Conservation (phyloP, 2,797 vertebrate genomes). For the Sitta carolinensis region DNA sequence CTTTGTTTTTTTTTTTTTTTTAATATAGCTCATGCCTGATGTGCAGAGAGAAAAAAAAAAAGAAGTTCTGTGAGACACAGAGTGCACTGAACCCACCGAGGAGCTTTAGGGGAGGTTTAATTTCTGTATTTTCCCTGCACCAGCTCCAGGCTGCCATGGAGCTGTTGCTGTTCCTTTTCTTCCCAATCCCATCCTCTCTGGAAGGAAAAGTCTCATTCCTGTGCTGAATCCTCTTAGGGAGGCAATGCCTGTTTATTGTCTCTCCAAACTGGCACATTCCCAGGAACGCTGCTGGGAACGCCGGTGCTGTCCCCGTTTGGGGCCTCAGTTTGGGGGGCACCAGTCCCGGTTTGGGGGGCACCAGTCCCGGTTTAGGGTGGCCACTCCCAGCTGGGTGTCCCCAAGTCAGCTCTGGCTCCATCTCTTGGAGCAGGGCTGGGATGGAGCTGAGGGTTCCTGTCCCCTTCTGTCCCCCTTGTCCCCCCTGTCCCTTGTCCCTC, state of each 20-base stretch:
- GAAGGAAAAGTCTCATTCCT: not conserved
- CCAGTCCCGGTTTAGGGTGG: not conserved
- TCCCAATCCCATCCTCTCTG: not conserved
- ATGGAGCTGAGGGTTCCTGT: not conserved
- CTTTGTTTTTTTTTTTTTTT: not conserved
- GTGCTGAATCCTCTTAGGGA: not conserved
- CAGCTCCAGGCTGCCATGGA: not conserved
- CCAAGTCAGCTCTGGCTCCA: accelerated
- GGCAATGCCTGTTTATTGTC: not conserved
- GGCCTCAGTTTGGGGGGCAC: not conserved
- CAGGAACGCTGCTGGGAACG: accelerated
- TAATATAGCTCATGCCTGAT: constrained; percentile 39
- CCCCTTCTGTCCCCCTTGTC: no score
- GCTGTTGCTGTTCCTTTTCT: not conserved
- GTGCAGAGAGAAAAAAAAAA: not conserved
- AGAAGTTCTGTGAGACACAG: constrained; percentile 14
- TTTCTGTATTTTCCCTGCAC: not conserved
- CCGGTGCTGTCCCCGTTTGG: no score
- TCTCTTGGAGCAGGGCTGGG: not conserved
- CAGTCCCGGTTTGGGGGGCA: not conserved
- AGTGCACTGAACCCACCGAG: constrained; percentile 16
- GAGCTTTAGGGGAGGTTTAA: not conserved
- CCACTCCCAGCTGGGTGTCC: not conserved
- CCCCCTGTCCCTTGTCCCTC: not conserved
- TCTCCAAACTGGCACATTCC: not conserved